Evolutionary conservation across 2,888 invertebrate genomes (phyloP), one percentile per base, ranked within the genome.

Genomic region (Sesamia inferens): DNA sequence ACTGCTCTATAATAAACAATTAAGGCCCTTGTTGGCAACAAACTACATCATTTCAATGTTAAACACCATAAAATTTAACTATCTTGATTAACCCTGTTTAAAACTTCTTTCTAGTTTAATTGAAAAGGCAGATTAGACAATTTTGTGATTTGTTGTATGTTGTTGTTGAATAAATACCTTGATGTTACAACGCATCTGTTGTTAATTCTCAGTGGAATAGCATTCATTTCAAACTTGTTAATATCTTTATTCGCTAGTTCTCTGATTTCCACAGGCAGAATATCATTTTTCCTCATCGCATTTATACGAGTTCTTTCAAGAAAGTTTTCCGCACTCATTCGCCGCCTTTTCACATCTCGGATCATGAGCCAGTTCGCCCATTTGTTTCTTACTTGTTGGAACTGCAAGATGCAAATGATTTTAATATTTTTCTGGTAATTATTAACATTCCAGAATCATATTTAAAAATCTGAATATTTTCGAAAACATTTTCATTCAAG

Each of bases 171-270:
- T 44, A 44, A 16, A 22, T 54, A 96, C 96, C 96, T 97, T 54
- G 99, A 99, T 19, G 99, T 99, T 69, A 99, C 92, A 48, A 97
- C 97, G 94, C 99, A 99, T 89, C 99, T 97, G 67, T 97, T 97
- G 76, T 97, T 97, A 22, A 98, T 96, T 83, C 98, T 97, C 61
- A 97, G 92, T 48, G 97, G 93, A 19, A 96, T 96, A 0, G 98
- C 97, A 90, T 98, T 98, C 86, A 97, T 95, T 1, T 99, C 99
- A 85, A 99, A 97, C 65, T 97, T 97, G 22, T 97, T 96, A 14
- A 99, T 97, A 89, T 98, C 98, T 81, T 97, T 96, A 86, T 97
- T 97, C 8, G 98, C 99, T 10, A 98, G 91, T 92, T 98, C 98
- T 96, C 98, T 96, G 6, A 97, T 95, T 95, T 98, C 99, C 24